Conservation (phyloP, 2,797 vertebrate genomes). For the Anableps anableps region DNA sequence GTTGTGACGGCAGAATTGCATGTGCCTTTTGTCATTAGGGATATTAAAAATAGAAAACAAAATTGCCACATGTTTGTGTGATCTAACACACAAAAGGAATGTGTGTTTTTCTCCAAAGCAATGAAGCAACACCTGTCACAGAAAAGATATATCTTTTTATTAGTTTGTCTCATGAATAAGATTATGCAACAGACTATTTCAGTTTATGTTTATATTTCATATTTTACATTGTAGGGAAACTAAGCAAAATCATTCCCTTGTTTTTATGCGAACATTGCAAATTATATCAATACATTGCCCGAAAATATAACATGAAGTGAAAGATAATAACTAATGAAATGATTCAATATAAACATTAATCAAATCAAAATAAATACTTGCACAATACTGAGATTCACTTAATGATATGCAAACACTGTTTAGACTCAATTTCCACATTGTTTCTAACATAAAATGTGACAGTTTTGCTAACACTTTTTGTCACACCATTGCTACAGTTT, state of each 20-base stretch:
- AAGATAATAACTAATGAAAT: neutral
- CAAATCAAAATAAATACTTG: neutral
- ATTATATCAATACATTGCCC: neutral
- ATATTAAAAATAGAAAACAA: conserved; percentile 36
- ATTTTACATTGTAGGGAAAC: neutral
- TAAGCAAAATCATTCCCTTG: neutral
- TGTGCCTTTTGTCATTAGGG: conserved; percentile 7
- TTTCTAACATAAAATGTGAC: too few relatives aligned
- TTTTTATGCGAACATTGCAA: neutral
- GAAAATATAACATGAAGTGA: neutral
- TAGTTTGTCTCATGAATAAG: neutral
- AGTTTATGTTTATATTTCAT: neutral
- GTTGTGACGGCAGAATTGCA: conserved; percentile 18
- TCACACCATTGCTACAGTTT: too few relatives aligned
- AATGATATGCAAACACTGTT: too few relatives aligned
- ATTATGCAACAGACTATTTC: neutral
- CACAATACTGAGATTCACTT: neutral
- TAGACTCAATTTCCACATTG: too few relatives aligned
- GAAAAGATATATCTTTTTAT: neutral
- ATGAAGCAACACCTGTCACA: conserved; percentile 6
- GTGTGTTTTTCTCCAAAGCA: conserved; percentile 14
- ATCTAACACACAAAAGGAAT: conserved; percentile 10
- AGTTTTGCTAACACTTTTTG: neutral
- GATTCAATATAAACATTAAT: neutral
- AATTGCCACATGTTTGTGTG: neutral